phyloP scores from a whole-genome alignment of 2,888 invertebrate species.

The Diaprepes abbreviatus region DNA sequence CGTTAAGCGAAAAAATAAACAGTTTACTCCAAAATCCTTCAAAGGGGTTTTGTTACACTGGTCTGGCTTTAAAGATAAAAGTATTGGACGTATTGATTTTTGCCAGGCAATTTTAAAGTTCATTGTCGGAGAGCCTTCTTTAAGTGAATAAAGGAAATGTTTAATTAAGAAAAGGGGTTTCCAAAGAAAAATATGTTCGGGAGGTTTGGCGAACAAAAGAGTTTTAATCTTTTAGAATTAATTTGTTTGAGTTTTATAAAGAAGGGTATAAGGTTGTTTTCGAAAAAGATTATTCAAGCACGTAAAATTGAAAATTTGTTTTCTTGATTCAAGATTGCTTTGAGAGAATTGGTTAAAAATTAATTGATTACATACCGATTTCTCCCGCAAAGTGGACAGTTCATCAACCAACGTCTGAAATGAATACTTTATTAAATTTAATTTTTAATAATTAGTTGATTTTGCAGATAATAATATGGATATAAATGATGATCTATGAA shows the following conservation, averaged over 20 bases:
- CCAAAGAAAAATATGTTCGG: slow-evolving; percentile 31
- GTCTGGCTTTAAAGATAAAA: slow-evolving; percentile 18
- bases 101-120: slow-evolving; percentile 31
- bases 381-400: no score
- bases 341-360: no score
- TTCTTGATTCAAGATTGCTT: no score
- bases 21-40: neutral
- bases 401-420: no score
- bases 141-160: slow-evolving; percentile 31
- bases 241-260: slow-evolving; percentile 29
- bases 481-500: no score
- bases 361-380: no score
- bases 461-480: no score
- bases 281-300: slow-evolving; percentile 3
- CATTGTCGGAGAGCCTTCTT: slow-evolving; percentile 28
- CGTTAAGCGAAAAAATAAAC: neutral
- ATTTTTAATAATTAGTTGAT: no score
- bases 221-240: slow-evolving; percentile 34
- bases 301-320: slow-evolving; percentile 17
- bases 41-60: slow-evolving; percentile 1
- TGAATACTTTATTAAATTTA: no score
- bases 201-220: slow-evolving; percentile 32
- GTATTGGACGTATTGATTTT: slow-evolving; percentile 35
- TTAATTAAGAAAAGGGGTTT: slow-evolving; percentile 40
- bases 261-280: slow-evolving; percentile 8